Evolutionary conservation across 2,797 vertebrate species (phyloP).

Genomic region (Tenualosa ilisha): DNA sequence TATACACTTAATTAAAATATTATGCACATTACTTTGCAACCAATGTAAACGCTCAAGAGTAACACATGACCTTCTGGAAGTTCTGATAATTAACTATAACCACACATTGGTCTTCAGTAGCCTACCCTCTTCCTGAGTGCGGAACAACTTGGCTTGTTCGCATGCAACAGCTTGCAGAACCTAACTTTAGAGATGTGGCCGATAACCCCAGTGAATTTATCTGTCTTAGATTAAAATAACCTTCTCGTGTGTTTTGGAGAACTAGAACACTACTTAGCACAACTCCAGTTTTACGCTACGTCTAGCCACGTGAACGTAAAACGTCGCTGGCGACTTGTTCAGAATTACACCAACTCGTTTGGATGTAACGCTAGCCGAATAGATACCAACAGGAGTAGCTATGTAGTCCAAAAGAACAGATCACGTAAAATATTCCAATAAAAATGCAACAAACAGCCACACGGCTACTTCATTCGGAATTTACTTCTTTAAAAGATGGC

Average conservation of each 20-base stretch:
- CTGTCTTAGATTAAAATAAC: neutral
- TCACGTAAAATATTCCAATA: neutral
- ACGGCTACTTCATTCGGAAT: conserved; percentile 11
- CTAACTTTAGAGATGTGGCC: neutral
- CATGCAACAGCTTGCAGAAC: conserved; percentile 14
- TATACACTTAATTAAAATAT: neutral
- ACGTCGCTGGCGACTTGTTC: conserved; percentile 23
- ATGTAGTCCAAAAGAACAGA: neutral
- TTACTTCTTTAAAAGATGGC: conserved; percentile 81
- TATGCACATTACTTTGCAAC: neutral
- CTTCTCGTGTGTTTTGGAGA: neutral
- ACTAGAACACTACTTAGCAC: neutral
- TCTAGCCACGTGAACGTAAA: conserved; percentile 22
- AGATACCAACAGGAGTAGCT: neutral
- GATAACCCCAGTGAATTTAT: neutral
- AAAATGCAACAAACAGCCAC: neutral
- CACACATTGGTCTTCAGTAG: neutral
- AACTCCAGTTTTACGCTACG: neutral
- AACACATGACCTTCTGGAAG: neutral
- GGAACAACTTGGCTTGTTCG: neutral
- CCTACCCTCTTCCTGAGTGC: neutral
- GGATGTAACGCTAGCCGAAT: conserved; percentile 36
- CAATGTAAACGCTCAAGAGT: neutral
- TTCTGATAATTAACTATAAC: neutral
- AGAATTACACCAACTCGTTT: conserved; percentile 27